Evolutionary conservation across 2,797 vertebrate species (phyloP), one percentile per base, ranked within the genome.

Genomic region (Darevskia mixta): DNA sequence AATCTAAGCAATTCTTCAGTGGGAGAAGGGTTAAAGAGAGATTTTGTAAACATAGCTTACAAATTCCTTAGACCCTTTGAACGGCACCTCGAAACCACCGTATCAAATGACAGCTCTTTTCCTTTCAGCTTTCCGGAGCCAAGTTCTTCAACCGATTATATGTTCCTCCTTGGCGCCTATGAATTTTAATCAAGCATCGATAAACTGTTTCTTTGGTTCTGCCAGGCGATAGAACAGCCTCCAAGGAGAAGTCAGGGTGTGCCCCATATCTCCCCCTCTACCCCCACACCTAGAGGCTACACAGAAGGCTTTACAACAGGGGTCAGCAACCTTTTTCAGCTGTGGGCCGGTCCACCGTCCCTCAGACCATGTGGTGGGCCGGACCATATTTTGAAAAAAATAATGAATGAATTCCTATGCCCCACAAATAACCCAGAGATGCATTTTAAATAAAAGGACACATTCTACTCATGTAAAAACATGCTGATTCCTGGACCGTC

Each of bases 11-110:
- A 23, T 81, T 72, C 45, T 72, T 64, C 35, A 73, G 67, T 5
- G 13, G 18, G 86, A n/a, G 25, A 61, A 85, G 92, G 82, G 83
- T 77, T 38, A 90, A 85, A 86, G 91, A 89, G 77, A 93, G 93
- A 94, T 97, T 97, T 96, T 94, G 96, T 96, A 96, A 97, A 97
- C 95, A 97, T 93, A 94, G 93, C 95, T 97, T 95, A 95, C 90
- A 91, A 94, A 97, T 96, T 96, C 95, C 89, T 96, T 75, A 92
- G 88, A 86, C 86, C 89, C 93, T 95, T 96, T 89, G 88, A 95
- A 93, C 83, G 91, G 95, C 95, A 95, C 94, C 94, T 96, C 94
- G 96, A 91, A 95, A 92, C 91, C 93, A 93, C 75, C 87, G 92
- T 93, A 88, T 76, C 94, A 87, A 92, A 7, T 87, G 94, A 94